Percentiles rank a stretch among this genome's conserved stretches.
These are phyloP conservation scores for Erebia epiphron DNA, from an alignment of 2,888 invertebrate species.

Conservation along the genomic window DNA sequence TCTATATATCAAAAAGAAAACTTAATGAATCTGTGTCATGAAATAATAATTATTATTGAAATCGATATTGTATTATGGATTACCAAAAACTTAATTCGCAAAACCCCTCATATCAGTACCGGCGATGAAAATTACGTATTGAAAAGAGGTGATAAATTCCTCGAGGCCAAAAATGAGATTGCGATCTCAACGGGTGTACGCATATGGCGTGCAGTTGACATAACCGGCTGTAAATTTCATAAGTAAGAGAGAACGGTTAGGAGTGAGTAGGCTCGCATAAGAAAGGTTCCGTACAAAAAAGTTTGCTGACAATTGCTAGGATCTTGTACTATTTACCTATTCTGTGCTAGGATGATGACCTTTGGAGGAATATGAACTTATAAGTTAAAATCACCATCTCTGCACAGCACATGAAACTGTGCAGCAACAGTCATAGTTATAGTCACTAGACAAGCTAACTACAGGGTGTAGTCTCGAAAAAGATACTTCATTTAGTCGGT, in stretches of 20 bases:
- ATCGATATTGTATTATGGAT: conserved; percentile 8
- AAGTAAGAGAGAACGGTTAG: conserved; percentile 42
- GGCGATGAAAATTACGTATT: conserved; percentile 47
- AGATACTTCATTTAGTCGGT: no score
- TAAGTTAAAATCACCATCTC: no score
- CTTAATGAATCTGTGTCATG: no score
- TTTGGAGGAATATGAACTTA: no score
- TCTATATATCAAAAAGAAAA: no score
- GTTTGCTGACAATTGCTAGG: not conserved
- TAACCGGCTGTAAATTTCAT: conserved; percentile 58
- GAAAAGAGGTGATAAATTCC: conserved; percentile 57
- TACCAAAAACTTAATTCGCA: conserved; percentile 17
- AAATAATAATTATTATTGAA: not conserved
- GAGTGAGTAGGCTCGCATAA: not conserved
- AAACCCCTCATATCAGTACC: conserved; percentile 28
- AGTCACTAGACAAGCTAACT: no score
- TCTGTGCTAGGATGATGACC: not conserved
- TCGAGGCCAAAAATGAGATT: conserved; percentile 55
- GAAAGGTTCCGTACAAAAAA: not conserved
- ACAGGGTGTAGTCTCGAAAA: no score
- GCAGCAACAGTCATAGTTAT: no score
- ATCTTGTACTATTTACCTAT: no score
- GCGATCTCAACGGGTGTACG: conserved; percentile 56
- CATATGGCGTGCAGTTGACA: conserved; percentile 66
- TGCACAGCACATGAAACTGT: no score